Evolutionary conservation across 1,140 invertebrate genomes (phyloP).

Genomic region (Octopus bimaculoides): DNA sequence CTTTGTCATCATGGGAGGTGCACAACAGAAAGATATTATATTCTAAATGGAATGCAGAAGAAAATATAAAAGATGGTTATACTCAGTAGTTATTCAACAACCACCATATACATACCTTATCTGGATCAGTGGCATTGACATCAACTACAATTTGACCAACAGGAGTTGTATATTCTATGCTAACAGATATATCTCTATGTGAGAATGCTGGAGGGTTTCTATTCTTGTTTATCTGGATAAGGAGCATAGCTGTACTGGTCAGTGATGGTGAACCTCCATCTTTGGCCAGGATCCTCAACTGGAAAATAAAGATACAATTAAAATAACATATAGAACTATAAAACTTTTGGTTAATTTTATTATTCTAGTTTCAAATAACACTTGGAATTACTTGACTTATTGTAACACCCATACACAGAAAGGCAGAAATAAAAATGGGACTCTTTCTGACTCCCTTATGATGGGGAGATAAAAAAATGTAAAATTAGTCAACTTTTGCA

Average conservation of each 20-base stretch:
- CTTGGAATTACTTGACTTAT: background rate
- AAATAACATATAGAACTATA: too few species aligned
- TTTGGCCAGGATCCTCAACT: slow-evolving; percentile 31
- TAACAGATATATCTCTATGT: slow-evolving; percentile 11
- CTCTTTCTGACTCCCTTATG: background rate
- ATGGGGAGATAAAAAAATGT: background rate
- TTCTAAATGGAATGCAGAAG: too few species aligned
- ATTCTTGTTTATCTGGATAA: slow-evolving; percentile 39
- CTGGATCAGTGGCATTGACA: slow-evolving; percentile 41
- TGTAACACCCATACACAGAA: background rate
- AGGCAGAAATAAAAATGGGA: background rate
- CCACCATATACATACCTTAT: slow-evolving; percentile 33
- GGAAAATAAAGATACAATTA: background rate
- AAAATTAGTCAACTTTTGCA: background rate
- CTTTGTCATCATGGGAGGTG: too few species aligned
- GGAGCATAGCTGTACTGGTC: slow-evolving; percentile 28
- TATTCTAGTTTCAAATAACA: too few species aligned
- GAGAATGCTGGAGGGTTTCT: slow-evolving; percentile 29
- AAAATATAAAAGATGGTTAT: too few species aligned
- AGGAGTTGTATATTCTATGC: slow-evolving; percentile 21
- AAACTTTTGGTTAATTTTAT: too few species aligned
- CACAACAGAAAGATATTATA: too few species aligned
- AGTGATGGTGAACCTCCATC: slow-evolving; percentile 34
- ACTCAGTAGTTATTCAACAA: background rate
- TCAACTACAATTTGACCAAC: slow-evolving; percentile 26